Evolutionary conservation across 2,797 vertebrate species (phyloP).

Genomic region (Vespertilio murinus): DNA sequence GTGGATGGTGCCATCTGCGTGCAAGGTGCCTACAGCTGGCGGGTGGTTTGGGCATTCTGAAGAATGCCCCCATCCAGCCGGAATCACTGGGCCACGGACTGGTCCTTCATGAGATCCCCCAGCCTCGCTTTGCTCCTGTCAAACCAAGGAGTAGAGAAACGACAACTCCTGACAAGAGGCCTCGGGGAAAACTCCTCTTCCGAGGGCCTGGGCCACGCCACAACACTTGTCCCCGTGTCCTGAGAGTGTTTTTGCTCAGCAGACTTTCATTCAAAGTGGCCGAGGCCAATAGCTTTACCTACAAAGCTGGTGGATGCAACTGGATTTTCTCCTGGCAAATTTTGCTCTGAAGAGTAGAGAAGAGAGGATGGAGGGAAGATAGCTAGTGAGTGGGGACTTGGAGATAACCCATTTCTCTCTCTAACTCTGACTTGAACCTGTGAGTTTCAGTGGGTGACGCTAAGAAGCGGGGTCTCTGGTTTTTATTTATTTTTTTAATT

Average conservation of each 20-base stretch:
- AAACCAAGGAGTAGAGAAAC: background rate
- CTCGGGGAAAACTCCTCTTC: constrained; percentile 34
- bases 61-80: background rate
- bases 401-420: background rate
- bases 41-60: background rate
- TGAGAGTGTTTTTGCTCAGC: background rate
- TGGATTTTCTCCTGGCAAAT: background rate
- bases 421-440: background rate
- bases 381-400: background rate
- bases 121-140: background rate
- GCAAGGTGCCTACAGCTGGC: background rate
- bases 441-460: background rate
- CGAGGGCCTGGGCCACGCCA: background rate
- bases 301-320: background rate
- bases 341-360: background rate
- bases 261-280: background rate
- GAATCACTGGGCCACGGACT: accelerated
- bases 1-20: background rate
- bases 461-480: background rate
- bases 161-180: background rate
- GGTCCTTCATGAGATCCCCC: background rate
- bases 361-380: background rate
- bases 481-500: too few relatives aligned
- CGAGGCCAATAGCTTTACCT: background rate
- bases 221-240: background rate